Conservation (phyloP, 2,888 invertebrate species). For the Drosophila prolongata region DNA sequence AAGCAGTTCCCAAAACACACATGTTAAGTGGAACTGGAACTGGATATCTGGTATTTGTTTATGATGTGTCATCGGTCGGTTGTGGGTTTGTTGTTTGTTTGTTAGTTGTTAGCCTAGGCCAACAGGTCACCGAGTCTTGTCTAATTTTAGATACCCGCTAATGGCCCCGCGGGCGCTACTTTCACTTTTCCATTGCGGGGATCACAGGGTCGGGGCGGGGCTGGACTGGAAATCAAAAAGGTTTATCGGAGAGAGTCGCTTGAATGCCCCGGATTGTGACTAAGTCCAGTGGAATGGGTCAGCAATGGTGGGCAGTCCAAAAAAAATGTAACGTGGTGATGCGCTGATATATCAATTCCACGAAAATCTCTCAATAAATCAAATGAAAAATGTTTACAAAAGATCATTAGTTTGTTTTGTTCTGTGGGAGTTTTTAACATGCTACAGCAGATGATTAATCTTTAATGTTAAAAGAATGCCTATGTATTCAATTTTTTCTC, state of each 20-base stretch:
- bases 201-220: not conserved
- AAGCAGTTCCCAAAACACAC: slow-evolving; percentile 3
- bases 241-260: slow-evolving; percentile 22
- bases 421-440: not conserved
- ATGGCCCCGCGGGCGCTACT: slow-evolving; percentile 34
- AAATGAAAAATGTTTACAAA: slow-evolving; percentile 3
- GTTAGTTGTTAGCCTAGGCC: slow-evolving; percentile 22
- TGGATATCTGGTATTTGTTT: slow-evolving; percentile 11
- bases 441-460: not conserved
- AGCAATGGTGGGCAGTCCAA: not conserved
- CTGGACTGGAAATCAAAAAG: slow-evolving; percentile 20
- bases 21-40: slow-evolving; percentile 18
- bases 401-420: not conserved
- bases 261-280: slow-evolving; percentile 29
- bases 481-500: no score
- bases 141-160: slow-evolving; percentile 39
- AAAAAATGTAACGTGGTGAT: not conserved
- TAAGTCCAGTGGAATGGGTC: slow-evolving; percentile 26
- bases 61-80: slow-evolving; percentile 14
- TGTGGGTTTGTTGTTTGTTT: slow-evolving; percentile 7
- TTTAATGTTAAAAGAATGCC: not conserved
- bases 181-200: slow-evolving; percentile 28
- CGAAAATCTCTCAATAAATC: slow-evolving; percentile 15
- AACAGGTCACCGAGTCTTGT: slow-evolving; percentile 38
- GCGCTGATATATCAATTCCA: slow-evolving; percentile 10